These are phyloP conservation scores for Brachyhypopomus occidentalis DNA, from an alignment of 2,113 vertebrate genomes.

Conservation along the genomic window DNA sequence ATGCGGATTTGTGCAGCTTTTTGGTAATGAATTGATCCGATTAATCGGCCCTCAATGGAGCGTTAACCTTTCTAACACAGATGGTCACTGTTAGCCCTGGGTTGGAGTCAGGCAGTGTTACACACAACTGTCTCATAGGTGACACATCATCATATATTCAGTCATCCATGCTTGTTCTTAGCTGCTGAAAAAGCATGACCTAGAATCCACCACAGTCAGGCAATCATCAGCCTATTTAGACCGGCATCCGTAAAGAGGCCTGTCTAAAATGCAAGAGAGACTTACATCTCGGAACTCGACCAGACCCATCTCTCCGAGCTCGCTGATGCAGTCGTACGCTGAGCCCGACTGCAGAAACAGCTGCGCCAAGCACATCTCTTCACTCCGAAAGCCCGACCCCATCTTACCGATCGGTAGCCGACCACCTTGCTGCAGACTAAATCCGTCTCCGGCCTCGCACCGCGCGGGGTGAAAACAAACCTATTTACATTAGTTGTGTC, in stretches of 20 bases:
- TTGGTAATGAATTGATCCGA: constrained; percentile 43
- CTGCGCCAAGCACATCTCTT: constrained; percentile 95
- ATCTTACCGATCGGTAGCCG: constrained; percentile 65
- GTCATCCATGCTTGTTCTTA: neutral
- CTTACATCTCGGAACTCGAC: constrained; percentile 97
- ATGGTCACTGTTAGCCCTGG: neutral
- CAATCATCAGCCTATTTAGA: neutral
- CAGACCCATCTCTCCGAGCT: constrained; percentile 92
- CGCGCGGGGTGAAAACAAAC: constrained; percentile 26
- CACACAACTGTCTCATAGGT: neutral
- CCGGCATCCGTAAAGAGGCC: neutral
- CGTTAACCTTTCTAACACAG: constrained; percentile 28
- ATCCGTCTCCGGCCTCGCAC: constrained; percentile 1
- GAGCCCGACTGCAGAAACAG: constrained; percentile 95
- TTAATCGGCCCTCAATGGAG: constrained; percentile 15
- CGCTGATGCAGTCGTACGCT: constrained; percentile 96
- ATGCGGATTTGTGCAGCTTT: constrained; percentile 42
- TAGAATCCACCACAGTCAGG: neutral
- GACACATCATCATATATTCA: neutral
- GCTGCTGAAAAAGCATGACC: neutral
- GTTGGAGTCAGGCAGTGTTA: neutral
- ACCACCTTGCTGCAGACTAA: constrained; percentile 10
- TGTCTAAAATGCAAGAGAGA: constrained; percentile 46
- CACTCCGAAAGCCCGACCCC: constrained; percentile 89
- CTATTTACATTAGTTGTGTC: neutral